A percentile compares a stretch with the other conserved stretches of the same genome.
Conservation (phyloP, 1,140 invertebrate genomes). For the Apis laboriosa region DNA sequence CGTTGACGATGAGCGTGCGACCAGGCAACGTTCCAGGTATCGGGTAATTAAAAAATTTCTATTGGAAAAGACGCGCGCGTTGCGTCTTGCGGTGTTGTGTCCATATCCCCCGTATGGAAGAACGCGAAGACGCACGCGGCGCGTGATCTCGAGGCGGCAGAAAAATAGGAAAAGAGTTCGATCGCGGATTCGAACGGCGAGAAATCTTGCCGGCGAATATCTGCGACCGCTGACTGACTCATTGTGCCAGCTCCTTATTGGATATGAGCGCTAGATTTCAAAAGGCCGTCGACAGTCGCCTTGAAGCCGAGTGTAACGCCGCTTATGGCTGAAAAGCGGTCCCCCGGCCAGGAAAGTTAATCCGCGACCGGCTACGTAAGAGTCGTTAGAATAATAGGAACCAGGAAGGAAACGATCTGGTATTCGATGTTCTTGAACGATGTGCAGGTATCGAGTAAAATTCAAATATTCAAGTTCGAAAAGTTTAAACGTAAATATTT, state of each 20-base stretch:
- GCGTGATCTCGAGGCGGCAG: not conserved
- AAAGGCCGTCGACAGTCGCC: slow-evolving; percentile 47
- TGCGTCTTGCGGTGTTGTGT: not conserved
- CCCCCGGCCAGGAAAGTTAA: slow-evolving; percentile 25
- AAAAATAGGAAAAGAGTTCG: slow-evolving; percentile 32
- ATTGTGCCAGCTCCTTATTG: slow-evolving; percentile 48
- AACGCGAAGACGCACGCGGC: not conserved
- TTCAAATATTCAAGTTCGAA: not conserved
- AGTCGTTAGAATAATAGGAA: slow-evolving; percentile 3
- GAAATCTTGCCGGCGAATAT: slow-evolving; percentile 34
- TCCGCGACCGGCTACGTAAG: not conserved
- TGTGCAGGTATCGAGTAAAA: not conserved
- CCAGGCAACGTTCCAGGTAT: slow-evolving; percentile 28
- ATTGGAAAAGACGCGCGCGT: not conserved
- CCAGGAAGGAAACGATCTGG: slow-evolving; percentile 26
- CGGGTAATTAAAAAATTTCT: slow-evolving; percentile 41
- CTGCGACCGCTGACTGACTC: slow-evolving; percentile 36
- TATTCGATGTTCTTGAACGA: not conserved
- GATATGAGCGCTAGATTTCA: slow-evolving; percentile 50
- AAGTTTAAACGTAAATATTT: not conserved
- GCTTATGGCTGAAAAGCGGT: slow-evolving; percentile 43
- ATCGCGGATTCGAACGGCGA: slow-evolving; percentile 26
- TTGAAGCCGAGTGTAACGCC: slow-evolving; percentile 18
- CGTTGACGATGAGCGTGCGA: not conserved
- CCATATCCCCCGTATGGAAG: not conserved